Base-by-base conservation (phyloP, 30 jellyfish, hydroid and myxozoan genomes). In the Pseudorhiza aurosa region DNA sequence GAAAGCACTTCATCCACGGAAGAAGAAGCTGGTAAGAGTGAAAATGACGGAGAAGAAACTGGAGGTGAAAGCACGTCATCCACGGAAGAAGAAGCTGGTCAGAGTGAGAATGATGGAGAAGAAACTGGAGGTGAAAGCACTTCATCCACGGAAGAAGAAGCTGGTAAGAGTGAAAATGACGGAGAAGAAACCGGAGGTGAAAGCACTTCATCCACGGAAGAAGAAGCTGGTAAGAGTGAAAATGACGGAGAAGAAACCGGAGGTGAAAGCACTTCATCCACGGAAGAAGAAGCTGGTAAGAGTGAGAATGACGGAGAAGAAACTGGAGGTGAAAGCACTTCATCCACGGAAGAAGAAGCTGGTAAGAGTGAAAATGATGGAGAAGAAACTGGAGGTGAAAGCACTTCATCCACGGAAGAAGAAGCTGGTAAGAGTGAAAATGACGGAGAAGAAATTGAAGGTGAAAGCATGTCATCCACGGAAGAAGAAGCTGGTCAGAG, bases 121-220 rank as follows among this genome's bases (percentile, higher is more conserved):
- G 77, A 18, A 14, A 37, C 30, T 36, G 77, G 31, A 1, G 77
- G 42, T 2, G 63, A 4, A 21, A n/a, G 37, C n/a, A 39, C 43
- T n/a, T n/a, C n/a, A n/a, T n/a, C n/a, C 49, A 64, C 26, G 14
- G 65, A n/a, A 8, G 39, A 39, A 14, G 60, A 12, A 9, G n/a
- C 10, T 8, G 65, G 22, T 22, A 36, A 29, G 29, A 45, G 53
- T 11, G 50, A 31, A 17, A 74, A 27, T 4, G 73, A 72, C 29
- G 35, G 43, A 21, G 1, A 45, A 11, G 69, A 29, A 33, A 27
- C 69, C 22, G 74, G 58, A 47, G 85, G 22, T 9, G 81, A 72
- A 72, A 37, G 33, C 7, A 53, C n/a, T 2, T 69, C 69, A 4
- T 15, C 39, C 27, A n/a, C 33, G 8, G 39, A 30, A 18, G 25